phyloP scores from a whole-genome alignment of 2,888 invertebrate species.

The Augochlorella aurata region DNA sequence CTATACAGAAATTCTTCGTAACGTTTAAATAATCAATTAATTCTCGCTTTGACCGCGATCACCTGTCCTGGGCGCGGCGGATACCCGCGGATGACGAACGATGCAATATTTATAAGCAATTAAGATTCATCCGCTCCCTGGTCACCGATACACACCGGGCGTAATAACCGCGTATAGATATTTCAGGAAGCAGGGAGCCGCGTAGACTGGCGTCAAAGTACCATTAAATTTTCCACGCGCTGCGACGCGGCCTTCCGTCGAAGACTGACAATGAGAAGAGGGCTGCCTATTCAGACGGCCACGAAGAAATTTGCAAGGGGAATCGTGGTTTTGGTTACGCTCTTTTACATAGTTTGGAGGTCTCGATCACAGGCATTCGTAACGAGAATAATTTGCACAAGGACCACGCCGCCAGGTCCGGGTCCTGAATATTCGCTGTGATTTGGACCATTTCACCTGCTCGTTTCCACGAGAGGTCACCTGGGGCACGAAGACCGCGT shows the following conservation, averaged over 20 bases:
- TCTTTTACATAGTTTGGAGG: conserved; percentile 38
- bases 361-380: conserved; percentile 54
- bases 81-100: neutral
- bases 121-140: conserved; percentile 14
- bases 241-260: neutral
- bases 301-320: conserved; percentile 54
- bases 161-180: conserved; percentile 26
- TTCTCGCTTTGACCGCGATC: conserved; percentile 4
- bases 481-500: conserved; percentile 59
- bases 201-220: conserved; percentile 11
- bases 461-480: conserved; percentile 73
- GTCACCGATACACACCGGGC: conserved; percentile 22
- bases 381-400: conserved; percentile 62
- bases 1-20: neutral
- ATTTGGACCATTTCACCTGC: conserved; percentile 74
- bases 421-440: conserved; percentile 71
- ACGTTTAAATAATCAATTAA: conserved; percentile 15
- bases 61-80: neutral
- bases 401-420: conserved; percentile 29
- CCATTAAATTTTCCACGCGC: conserved; percentile 43
- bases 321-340: conserved; percentile 50
- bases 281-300: conserved; percentile 23
- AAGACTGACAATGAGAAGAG: neutral
- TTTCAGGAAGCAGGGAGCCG: conserved; percentile 10
- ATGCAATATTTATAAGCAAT: conserved; percentile 46